A percentile compares a stretch with the other conserved stretches of the same genome.
Conservation (phyloP, 2,888 invertebrate genomes). For the Drosophila longiperda region DNA sequence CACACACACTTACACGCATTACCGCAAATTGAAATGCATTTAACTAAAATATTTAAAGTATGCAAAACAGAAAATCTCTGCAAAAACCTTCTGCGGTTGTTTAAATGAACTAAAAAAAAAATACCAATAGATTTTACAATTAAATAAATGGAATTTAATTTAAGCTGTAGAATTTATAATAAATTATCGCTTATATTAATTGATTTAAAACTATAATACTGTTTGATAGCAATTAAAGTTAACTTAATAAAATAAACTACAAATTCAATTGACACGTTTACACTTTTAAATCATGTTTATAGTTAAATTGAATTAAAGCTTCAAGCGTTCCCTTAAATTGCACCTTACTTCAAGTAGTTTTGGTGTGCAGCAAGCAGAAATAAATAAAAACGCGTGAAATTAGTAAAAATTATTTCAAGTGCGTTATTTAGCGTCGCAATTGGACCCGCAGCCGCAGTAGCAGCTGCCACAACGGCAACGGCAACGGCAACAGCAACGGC, state of each 20-base stretch:
- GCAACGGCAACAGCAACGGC: neutral
- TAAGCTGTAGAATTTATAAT: neutral
- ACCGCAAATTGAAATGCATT: conserved; percentile 58
- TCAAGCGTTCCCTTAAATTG: neutral
- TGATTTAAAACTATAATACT: neutral
- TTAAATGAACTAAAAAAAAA: conserved; percentile 16
- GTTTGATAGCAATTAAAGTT: neutral
- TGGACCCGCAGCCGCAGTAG: conserved; percentile 26
- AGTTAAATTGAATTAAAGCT: neutral
- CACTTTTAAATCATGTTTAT: neutral
- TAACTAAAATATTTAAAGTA: conserved; percentile 47
- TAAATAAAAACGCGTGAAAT: conserved; percentile 31
- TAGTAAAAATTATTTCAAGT: conserved; percentile 60
- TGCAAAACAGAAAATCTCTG: conserved; percentile 23
- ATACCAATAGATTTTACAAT: neutral
- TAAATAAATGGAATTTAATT: neutral
- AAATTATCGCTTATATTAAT: neutral
- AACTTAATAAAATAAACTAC: neutral
- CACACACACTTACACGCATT: neutral
- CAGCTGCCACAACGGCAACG: conserved; percentile 11
- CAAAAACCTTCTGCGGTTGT: conserved; percentile 23
- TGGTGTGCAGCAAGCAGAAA: neutral
- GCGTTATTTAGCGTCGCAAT: conserved; percentile 23
- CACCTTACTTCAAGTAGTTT: neutral
- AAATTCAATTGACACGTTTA: conserved; percentile 16